These are phyloP conservation scores for Kryptolebias marmoratus DNA, from an alignment of 2,113 vertebrate species.

Conservation along the genomic window DNA sequence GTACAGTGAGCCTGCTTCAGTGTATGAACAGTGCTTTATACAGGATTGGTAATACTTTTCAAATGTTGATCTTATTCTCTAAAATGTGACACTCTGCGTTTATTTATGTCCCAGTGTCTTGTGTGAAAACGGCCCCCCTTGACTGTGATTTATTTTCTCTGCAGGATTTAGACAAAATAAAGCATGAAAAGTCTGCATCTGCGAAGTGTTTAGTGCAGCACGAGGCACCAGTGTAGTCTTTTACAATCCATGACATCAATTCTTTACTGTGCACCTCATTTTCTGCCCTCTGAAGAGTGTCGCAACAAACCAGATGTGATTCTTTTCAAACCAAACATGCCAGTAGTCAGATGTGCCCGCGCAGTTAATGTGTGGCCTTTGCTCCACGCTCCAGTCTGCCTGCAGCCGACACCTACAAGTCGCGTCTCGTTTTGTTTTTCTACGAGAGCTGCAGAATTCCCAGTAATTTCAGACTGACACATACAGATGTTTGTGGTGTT, in stretches of 20 bases:
- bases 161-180: neutral
- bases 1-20: too few relatives aligned
- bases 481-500: slow-evolving; percentile 45
- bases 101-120: neutral
- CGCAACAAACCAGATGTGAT: slow-evolving; percentile 72
- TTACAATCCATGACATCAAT: slow-evolving; percentile 65
- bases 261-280: slow-evolving; percentile 63
- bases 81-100: neutral
- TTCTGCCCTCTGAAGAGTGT: slow-evolving; percentile 56
- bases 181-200: neutral
- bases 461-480: slow-evolving; percentile 19
- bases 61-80: neutral
- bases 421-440: slow-evolving; percentile 51
- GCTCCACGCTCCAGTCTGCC: slow-evolving; percentile 44
- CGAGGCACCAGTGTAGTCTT: slow-evolving; percentile 43
- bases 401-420: slow-evolving; percentile 67
- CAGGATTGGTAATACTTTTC: neutral
- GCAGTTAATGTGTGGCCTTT: slow-evolving; percentile 48
- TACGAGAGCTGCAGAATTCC: slow-evolving; percentile 31
- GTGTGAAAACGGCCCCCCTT: neutral
- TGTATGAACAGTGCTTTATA: too few relatives aligned
- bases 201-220: slow-evolving; percentile 33
- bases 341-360: slow-evolving; percentile 57
- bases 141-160: slow-evolving; percentile 25
- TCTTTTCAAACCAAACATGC: slow-evolving; percentile 52